Conservation (phyloP, 1,140 invertebrate species). For the Limonius californicus region DNA sequence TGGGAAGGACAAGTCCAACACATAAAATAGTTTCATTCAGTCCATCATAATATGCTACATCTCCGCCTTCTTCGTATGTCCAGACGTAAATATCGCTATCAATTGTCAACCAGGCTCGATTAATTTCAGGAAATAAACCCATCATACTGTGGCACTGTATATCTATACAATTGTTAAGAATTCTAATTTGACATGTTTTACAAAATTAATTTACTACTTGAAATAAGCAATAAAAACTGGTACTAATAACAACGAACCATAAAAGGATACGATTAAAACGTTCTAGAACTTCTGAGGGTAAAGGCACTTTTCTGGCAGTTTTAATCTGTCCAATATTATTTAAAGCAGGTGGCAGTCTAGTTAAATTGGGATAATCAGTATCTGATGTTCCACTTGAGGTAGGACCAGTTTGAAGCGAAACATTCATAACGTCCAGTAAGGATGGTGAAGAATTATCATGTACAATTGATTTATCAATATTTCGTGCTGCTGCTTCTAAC, state of each 20-base stretch:
- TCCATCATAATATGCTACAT: conserved; percentile 92
- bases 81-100: conserved; percentile 98
- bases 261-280: conserved; percentile 89
- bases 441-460: conserved; percentile 68
- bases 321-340: conserved; percentile 74
- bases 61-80: conserved; percentile 86
- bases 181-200: too few relatives aligned
- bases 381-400: conserved; percentile 85
- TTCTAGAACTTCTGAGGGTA: conserved; percentile 89
- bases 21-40: conserved; percentile 85
- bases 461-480: conserved; percentile 66
- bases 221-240: too few relatives aligned
- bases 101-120: conserved; percentile 93
- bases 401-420: conserved; percentile 57
- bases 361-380: conserved; percentile 81
- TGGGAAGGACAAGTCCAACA: conserved; percentile 82
- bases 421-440: conserved; percentile 52
- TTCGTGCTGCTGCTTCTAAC: conserved; percentile 66
- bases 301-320: conserved; percentile 75
- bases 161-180: conserved; percentile 54
- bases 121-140: conserved; percentile 94
- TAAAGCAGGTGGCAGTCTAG: conserved; percentile 60
- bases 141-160: conserved; percentile 93
- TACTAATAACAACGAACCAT: too few relatives aligned
- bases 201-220: too few relatives aligned